Evolutionary conservation across 2,888 invertebrate genomes (phyloP).

Genomic region (Tipula unca): DNA sequence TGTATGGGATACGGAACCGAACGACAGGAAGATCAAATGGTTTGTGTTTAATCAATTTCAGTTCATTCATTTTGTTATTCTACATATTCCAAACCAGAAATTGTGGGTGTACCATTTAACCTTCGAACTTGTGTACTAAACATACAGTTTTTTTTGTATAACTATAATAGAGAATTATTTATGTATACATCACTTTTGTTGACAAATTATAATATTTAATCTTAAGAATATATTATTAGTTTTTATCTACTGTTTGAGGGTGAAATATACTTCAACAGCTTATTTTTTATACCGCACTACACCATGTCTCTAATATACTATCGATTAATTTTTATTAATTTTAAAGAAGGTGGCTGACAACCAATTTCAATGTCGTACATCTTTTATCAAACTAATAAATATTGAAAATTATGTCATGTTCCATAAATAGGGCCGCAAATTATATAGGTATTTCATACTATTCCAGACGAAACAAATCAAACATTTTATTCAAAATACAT

Average conservation of each 20-base stretch:
- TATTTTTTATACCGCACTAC: not conserved
- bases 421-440: not conserved
- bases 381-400: not conserved
- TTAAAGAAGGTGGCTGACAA: not conserved
- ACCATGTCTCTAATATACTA: not conserved
- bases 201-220: not conserved
- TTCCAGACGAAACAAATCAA: not conserved
- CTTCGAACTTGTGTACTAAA: not conserved
- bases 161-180: no score
- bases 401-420: not conserved
- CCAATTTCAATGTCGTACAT: not conserved
- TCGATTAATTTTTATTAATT: not conserved
- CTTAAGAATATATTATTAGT: not conserved
- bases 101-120: not conserved
- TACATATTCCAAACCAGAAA: not conserved
- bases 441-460: not conserved
- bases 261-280: not conserved
- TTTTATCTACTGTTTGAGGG: not conserved
- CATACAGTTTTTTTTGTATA: no score
- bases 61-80: not conserved
- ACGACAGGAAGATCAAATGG: not conserved
- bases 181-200: no score
- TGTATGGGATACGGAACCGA: not conserved
- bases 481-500: no score
- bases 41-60: not conserved